Evolutionary conservation across 2,797 vertebrate species (phyloP), one percentile per base, ranked within the genome.

Genomic region (Meda fulgida): DNA sequence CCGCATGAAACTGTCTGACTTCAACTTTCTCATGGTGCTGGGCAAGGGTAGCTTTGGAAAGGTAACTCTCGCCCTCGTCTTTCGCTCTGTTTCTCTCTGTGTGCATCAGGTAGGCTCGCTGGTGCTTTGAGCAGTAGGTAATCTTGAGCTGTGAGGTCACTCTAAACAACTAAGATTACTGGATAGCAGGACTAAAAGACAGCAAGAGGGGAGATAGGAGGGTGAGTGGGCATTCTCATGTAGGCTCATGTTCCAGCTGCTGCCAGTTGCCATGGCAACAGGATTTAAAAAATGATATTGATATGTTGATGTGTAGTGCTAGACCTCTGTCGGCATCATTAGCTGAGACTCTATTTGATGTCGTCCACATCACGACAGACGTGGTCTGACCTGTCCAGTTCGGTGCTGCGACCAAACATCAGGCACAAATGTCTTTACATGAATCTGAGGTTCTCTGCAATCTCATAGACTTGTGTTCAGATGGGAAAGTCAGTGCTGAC

Each of bases 11-110:
- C 95, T 98, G 31, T 96, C 97, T 0, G 98, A 99, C 91, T 99
- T 99, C 85, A 99, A 98, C 93, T 99, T 99, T 93, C 95, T 99
- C 89, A 99, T 99, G 96, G 98, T 99, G 86, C 93, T 99, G 89
- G 98, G 98, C 0, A 99, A 99, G 89, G 98, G 98, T 16, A 99
- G 98, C 94, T 99, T 99, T 67, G 98, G 98, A 87, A 99, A 99
- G 97, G 98, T 99, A 91, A 38, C 10, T 26, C 48, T 21, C 11
- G 18, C 21, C 36, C 4, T 36, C 8, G 3, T 38, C 43, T 51
- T 48, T 73, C 14, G 36, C 26, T 80, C 26, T 76, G 7, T 85
- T 40, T 72, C 66, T 75, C 79, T n/a, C 60, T 71, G 23, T 81
- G 13, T 81, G 43, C 38, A n/a, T 84, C 67, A 13, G 23, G 51